Percentiles rank a stretch among this genome's conserved stretches.
Evolutionary conservation across 2,888 invertebrate species (phyloP).

Genomic region (Brenthis hecate): DNA sequence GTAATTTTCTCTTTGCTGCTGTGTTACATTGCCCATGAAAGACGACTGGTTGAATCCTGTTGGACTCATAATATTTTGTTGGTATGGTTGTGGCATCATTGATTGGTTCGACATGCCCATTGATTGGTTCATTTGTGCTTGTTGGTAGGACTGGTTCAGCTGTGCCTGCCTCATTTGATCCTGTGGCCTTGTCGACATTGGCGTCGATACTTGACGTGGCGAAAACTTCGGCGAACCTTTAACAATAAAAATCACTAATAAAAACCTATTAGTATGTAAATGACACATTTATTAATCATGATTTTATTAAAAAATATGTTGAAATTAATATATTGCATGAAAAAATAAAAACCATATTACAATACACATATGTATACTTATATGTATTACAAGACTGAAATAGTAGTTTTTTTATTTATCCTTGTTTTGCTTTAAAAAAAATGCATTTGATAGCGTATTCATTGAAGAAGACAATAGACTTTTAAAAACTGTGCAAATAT

Average conservation of each 20-base stretch:
- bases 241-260: slow-evolving; percentile 15
- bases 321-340: background rate
- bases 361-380: background rate
- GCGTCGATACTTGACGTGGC: slow-evolving; percentile 77
- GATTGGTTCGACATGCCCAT: slow-evolving; percentile 60
- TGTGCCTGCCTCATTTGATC: slow-evolving; percentile 61
- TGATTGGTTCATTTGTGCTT: slow-evolving; percentile 62
- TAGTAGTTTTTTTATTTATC: too few relatives aligned
- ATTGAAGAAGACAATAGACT: too few relatives aligned
- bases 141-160: slow-evolving; percentile 67
- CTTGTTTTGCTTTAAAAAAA: too few relatives aligned
- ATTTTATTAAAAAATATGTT: too few relatives aligned
- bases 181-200: slow-evolving; percentile 68
- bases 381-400: background rate
- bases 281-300: too few relatives aligned
- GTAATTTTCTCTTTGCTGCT: slow-evolving; percentile 66
- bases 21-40: slow-evolving; percentile 62
- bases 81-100: slow-evolving; percentile 62
- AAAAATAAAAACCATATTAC: background rate
- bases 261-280: too few relatives aligned
- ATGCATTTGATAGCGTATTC: too few relatives aligned
- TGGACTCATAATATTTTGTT: slow-evolving; percentile 63
- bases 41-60: slow-evolving; percentile 68
- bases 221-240: slow-evolving; percentile 75
- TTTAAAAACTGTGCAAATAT: too few relatives aligned